These are phyloP conservation scores for Microctonus hyperodae DNA, from an alignment of 2,888 invertebrate species.

Conservation along the genomic window DNA sequence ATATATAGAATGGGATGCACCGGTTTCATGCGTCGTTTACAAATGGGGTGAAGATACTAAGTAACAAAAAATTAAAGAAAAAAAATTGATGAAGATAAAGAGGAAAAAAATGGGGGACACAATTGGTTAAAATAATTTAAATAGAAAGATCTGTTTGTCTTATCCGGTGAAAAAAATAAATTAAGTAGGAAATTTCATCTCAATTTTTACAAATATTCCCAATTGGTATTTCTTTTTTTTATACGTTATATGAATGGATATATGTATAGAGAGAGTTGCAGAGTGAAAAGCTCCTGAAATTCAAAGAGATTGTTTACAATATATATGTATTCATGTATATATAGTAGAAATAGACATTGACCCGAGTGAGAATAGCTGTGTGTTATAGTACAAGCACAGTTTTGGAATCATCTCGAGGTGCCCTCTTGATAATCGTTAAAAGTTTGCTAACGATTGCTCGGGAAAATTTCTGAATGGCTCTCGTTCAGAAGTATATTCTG, in stretches of 20 bases:
- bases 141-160: slow-evolving; percentile 46
- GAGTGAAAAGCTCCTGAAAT: too few relatives aligned
- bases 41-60: slow-evolving; percentile 34
- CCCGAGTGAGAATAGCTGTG: background rate
- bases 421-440: slow-evolving; percentile 53
- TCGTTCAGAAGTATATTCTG: slow-evolving; percentile 35
- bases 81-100: slow-evolving; percentile 25
- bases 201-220: too few relatives aligned
- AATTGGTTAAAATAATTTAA: slow-evolving; percentile 6
- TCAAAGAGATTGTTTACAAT: slow-evolving; percentile 19
- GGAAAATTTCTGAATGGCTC: slow-evolving; percentile 53
- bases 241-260: too few relatives aligned
- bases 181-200: too few relatives aligned
- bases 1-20: background rate
- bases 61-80: slow-evolving; percentile 35
- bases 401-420: slow-evolving; percentile 10
- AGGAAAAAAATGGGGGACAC: slow-evolving; percentile 16
- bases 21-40: slow-evolving; percentile 1
- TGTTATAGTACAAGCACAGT: slow-evolving; percentile 8
- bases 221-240: too few relatives aligned
- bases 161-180: too few relatives aligned
- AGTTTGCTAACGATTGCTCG: slow-evolving; percentile 55
- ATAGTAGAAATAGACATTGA: slow-evolving; percentile 7
- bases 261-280: too few relatives aligned
- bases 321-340: slow-evolving; percentile 2